phyloP scores from a whole-genome alignment of 2,797 vertebrate species.

The Phyllotis vaccarum region DNA sequence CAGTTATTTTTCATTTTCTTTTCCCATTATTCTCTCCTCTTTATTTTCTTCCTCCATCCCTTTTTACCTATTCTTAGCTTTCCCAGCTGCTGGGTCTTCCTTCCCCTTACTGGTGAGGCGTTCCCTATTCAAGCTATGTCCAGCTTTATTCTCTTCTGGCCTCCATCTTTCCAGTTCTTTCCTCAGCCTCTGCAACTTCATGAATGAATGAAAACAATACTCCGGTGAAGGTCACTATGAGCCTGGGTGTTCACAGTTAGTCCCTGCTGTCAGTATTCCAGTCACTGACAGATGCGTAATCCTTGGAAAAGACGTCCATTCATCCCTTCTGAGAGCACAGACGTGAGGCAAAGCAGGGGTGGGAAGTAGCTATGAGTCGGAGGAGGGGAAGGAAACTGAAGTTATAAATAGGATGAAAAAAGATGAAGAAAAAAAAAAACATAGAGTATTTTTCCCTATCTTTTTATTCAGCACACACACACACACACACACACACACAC shows the following conservation, averaged over 20 bases:
- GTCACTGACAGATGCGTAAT: constrained; percentile 84
- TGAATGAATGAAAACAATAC: background rate
- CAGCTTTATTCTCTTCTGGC: background rate
- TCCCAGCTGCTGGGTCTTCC: rapidly evolving
- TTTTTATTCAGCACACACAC: constrained; percentile 77
- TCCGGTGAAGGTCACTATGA: background rate
- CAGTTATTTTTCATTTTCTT: constrained; percentile 52
- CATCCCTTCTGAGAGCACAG: constrained; percentile 83
- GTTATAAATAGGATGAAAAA: constrained; percentile 92
- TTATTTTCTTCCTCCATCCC: background rate
- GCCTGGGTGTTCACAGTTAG: constrained; percentile 36
- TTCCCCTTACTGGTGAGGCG: rapidly evolving
- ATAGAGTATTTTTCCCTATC: constrained; percentile 72
- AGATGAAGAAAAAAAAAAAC: constrained; percentile 84
- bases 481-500: constrained; percentile 37
- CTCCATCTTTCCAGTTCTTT: rapidly evolving
- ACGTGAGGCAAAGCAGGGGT: constrained; percentile 74
- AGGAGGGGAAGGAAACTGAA: constrained; percentile 86
- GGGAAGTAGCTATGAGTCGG: constrained; percentile 86
- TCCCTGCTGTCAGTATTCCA: constrained; percentile 66
- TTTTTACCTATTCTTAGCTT: background rate
- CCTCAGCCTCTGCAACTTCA: constrained; percentile 14
- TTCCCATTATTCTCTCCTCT: background rate
- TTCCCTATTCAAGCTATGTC: background rate
- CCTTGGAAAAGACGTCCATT: constrained; percentile 86